phyloP scores from a whole-genome alignment of 2,113 vertebrate genomes.

The Coryphaenoides rupestris region DNA sequence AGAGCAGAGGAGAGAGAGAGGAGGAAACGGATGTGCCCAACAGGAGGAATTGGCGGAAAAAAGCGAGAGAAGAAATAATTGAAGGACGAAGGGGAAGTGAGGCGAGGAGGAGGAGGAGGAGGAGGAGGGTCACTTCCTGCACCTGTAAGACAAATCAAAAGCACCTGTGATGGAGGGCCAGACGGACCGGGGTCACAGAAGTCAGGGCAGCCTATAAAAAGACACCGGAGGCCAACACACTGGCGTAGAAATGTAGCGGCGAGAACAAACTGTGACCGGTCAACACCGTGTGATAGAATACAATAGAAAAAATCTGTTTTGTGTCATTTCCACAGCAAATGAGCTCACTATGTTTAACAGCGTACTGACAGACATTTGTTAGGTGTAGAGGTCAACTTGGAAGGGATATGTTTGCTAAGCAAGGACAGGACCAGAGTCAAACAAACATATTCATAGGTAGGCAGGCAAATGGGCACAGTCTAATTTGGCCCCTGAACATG shows the following conservation, averaged over 20 bases:
- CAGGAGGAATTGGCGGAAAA: too few species aligned
- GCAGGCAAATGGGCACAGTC: too few species aligned
- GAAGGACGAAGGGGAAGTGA: background rate
- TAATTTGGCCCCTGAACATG: too few species aligned
- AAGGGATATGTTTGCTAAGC: slow-evolving; percentile 44
- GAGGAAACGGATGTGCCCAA: too few species aligned
- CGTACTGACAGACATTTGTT: slow-evolving; percentile 13
- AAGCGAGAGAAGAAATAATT: too few species aligned
- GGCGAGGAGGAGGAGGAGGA: background rate
- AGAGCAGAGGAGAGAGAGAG: background rate
- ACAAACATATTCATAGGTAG: slow-evolving; percentile 2
- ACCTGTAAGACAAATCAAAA: too few species aligned
- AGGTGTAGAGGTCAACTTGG: slow-evolving; percentile 11
- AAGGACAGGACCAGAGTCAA: slow-evolving; percentile 55
- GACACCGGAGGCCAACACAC: background rate
- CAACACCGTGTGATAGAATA: background rate
- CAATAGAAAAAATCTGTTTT: too few species aligned
- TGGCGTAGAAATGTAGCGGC: background rate
- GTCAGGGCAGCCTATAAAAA: too few species aligned
- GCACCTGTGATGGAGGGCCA: background rate
- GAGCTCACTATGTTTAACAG: background rate
- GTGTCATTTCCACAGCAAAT: too few species aligned
- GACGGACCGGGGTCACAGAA: background rate
- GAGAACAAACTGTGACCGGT: slow-evolving; percentile 1
- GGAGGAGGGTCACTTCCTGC: too few species aligned